These are phyloP conservation scores for Oreochromis niloticus DNA, from an alignment of 2,113 vertebrate genomes.

Conservation along the genomic window DNA sequence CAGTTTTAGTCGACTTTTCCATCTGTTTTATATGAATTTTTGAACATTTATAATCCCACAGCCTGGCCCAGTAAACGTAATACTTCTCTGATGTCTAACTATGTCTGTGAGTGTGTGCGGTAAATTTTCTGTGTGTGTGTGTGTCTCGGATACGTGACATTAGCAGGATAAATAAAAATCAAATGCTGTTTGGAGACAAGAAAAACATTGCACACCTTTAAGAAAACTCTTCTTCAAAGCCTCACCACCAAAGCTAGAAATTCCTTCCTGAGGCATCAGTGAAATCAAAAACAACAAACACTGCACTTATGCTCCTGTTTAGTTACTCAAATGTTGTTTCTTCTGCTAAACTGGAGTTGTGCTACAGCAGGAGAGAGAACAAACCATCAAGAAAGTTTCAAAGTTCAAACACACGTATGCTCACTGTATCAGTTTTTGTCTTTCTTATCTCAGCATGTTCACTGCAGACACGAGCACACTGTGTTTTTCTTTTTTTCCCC, in stretches of 20 bases:
- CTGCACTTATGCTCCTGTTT: constrained; percentile 51
- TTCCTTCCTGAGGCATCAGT: constrained; percentile 50
- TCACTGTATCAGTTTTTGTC: constrained; percentile 3
- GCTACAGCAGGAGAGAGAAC: constrained; percentile 17
- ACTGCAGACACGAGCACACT: neutral
- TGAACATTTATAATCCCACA: constrained; percentile 1
- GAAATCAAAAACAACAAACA: constrained; percentile 65
- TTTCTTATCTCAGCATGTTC: constrained; percentile 14
- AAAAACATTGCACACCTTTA: constrained; percentile 56
- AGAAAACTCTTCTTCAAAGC: constrained; percentile 68
- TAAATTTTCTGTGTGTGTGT: neutral
- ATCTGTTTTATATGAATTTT: neutral
- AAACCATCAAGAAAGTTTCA: constrained; percentile 45
- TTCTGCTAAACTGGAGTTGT: constrained; percentile 36
- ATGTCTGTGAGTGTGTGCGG: neutral
- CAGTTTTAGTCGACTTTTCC: neutral
- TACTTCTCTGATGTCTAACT: constrained; percentile 30
- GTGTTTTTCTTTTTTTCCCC: neutral
- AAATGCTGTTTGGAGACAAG: constrained; percentile 45
- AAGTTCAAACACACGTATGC: constrained; percentile 5
- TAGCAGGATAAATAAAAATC: constrained; percentile 58
- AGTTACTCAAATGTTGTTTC: constrained; percentile 54
- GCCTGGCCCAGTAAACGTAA: neutral
- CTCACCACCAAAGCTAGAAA: constrained; percentile 47
- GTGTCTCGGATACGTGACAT: constrained; percentile 9